A percentile compares a stretch with the other conserved stretches of the same genome.
phyloP scores from a whole-genome alignment of 2,888 invertebrate species.

The Hypomecis atomaria region DNA sequence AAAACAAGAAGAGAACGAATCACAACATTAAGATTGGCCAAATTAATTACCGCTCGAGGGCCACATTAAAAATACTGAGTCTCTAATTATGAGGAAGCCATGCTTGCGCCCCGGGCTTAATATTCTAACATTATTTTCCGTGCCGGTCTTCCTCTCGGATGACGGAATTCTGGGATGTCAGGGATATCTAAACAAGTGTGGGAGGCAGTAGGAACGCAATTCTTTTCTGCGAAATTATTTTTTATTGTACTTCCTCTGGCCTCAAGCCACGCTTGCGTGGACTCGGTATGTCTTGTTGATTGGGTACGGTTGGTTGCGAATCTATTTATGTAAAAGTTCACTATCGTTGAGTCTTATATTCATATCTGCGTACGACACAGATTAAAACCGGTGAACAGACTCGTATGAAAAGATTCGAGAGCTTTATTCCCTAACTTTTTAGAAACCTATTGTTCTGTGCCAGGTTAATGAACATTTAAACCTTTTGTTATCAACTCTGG shows the following conservation, averaged over 20 bases:
- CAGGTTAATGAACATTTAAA: conserved; percentile 34
- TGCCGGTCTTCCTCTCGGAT: conserved; percentile 22
- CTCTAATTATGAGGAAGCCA: conserved; percentile 54
- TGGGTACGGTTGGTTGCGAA: background rate
- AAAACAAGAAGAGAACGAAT: conserved; percentile 47
- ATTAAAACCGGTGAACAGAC: conserved; percentile 14
- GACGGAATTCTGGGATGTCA: conserved; percentile 26
- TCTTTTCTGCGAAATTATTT: conserved; percentile 22
- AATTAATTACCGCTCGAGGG: conserved; percentile 45
- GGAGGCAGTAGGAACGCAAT: conserved; percentile 3
- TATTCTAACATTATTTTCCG: conserved; percentile 49
- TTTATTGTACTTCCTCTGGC: conserved; percentile 20
- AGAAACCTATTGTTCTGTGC: conserved; percentile 25
- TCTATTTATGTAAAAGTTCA: background rate
- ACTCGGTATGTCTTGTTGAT: conserved; percentile 2
- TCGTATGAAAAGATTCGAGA: conserved; percentile 15
- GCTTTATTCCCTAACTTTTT: conserved; percentile 22
- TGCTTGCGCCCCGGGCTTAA: conserved; percentile 47
- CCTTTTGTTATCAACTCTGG: conserved; percentile 26
- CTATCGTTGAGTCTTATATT: background rate
- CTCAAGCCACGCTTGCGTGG: conserved; percentile 4
- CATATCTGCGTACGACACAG: background rate
- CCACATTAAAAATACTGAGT: conserved; percentile 50
- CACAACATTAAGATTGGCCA: conserved; percentile 37
- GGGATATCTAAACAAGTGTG: conserved; percentile 30